Evolutionary conservation across 1,140 invertebrate genomes (phyloP), one percentile per base, ranked within the genome.

Genomic region (Rhyacophila brunnea): DNA sequence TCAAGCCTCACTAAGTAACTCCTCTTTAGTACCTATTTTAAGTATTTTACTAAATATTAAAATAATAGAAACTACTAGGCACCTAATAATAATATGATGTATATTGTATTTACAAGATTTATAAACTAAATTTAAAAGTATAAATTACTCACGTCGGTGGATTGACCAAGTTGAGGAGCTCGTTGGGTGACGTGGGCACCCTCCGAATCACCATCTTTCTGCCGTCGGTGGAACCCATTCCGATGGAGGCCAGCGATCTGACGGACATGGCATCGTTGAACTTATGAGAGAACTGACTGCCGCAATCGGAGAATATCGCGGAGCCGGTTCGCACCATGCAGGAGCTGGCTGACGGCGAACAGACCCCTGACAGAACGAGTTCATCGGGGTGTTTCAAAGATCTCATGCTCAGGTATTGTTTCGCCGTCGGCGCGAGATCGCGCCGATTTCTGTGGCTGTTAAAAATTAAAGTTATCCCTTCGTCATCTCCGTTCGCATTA

Each of bases 191-290:
- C 17, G 88, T 90, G 38, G 89, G 90, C 46, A 92, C 88, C 66
- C 88, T 80, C 66, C 87, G 78, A 57, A 92, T 88, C 61, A 90
- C 89, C 79, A 92, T 82, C 78, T 88, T 89, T 63, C 87, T 81
- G n/a, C 90, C 90, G 73, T 92, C 89, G 17, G 89, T 91, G 46
- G 88, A 92, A 2, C 90, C 90, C 83, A 92, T 86, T 19, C 89
- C 90, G 60, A 92, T 89, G 19, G 89, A 91, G 44, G 88, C 87
- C 60, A 91, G 81, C 19, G 88, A 90, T 44, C 86, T 81, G 23
- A 90, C 83, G 6, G 89, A 90, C 11, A 84, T 80, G 28, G 83
- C 83, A 69, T 87, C 85, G 64, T 77, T 74, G 48, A 75, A 71
- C 62, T 73, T 77, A 28, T 28, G 23, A 36, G 71, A 66, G 64